Conservation (phyloP, 2,888 invertebrate species). For the Stenchaetothrips biformis region DNA sequence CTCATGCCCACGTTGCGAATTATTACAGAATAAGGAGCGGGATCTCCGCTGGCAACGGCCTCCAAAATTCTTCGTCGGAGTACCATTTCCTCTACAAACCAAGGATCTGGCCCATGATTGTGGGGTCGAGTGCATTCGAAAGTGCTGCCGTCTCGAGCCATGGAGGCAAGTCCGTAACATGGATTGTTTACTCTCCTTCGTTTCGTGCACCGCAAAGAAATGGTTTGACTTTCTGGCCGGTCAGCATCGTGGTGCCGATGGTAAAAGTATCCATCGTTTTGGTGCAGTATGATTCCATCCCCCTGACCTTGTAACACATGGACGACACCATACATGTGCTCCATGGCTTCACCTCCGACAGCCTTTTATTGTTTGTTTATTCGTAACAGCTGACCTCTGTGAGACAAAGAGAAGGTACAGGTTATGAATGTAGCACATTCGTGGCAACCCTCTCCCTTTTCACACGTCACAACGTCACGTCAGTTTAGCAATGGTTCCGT, state of each 20-base stretch:
- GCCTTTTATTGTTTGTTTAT: too few species aligned
- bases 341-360: too few species aligned
- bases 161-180: neutral
- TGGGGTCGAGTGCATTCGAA: neutral
- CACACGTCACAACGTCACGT: too few species aligned
- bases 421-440: too few species aligned
- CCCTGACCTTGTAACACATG: neutral
- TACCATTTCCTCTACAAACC: neutral
- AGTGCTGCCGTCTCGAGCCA: neutral
- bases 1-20: neutral
- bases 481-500: too few species aligned
- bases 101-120: neutral
- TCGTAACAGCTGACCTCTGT: too few species aligned
- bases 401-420: too few species aligned
- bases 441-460: too few species aligned
- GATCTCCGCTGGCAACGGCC: neutral
- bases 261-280: neutral
- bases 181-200: neutral
- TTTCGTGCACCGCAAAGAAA: neutral
- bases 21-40: neutral
- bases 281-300: neutral
- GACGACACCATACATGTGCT: too few species aligned
- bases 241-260: neutral
- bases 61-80: neutral
- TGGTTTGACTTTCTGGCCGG: neutral